Conservation (phyloP, 2,888 invertebrate species). For the Drepana falcataria region DNA sequence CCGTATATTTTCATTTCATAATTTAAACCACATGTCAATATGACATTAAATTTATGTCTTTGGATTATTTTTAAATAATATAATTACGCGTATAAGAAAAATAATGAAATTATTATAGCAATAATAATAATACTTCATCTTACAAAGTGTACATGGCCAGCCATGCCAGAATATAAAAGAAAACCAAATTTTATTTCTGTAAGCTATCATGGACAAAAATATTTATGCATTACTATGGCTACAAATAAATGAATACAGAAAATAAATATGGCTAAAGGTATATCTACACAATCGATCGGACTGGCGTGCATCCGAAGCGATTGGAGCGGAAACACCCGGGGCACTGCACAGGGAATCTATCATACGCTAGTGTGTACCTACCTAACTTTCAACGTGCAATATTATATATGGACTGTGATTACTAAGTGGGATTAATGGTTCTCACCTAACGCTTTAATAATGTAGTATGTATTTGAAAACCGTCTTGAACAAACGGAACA, state of each 20-base stretch:
- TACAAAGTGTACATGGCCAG: too few species aligned
- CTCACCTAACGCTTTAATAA: conserved; percentile 2
- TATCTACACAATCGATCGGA: conserved; percentile 62
- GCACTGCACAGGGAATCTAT: conserved; percentile 65
- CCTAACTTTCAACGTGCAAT: conserved; percentile 38
- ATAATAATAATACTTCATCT: too few species aligned
- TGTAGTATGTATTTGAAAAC: conserved; percentile 3
- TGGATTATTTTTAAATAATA: too few species aligned
- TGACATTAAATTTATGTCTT: too few species aligned
- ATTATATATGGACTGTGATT: conserved; percentile 21
- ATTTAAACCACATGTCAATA: too few species aligned
- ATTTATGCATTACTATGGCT: conserved; percentile 12
- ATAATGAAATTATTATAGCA: too few species aligned
- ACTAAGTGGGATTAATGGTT: conserved; percentile 15
- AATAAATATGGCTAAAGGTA: conserved; percentile 57
- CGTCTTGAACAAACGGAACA: neutral
- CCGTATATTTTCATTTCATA: too few species aligned
- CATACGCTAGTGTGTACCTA: conserved; percentile 46
- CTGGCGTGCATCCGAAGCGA: conserved; percentile 60
- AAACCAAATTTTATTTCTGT: too few species aligned
- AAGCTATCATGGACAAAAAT: too few species aligned
- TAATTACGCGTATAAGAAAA: too few species aligned
- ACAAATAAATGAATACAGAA: conserved; percentile 43
- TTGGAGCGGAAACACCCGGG: conserved; percentile 64
- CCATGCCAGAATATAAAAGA: too few species aligned